Conservation (phyloP, 2,888 invertebrate species). For the Cheilosia soror region DNA sequence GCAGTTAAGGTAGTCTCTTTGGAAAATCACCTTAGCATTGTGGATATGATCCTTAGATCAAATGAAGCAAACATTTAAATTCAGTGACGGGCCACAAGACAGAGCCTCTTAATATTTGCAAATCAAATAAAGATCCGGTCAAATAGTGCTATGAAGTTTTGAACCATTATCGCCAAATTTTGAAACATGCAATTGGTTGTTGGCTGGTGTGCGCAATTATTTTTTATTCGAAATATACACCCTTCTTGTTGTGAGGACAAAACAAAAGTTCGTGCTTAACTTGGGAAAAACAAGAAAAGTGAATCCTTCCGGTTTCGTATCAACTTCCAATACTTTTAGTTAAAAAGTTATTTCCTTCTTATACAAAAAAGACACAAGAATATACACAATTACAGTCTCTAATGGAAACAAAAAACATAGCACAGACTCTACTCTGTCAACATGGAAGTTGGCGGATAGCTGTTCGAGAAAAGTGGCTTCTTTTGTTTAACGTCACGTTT, state of each 20-base stretch:
- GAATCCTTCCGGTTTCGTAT: conserved; percentile 67
- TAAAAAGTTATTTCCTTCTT: conserved; percentile 74
- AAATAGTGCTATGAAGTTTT: no score
- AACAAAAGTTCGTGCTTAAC: conserved; percentile 56
- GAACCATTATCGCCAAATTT: neutral
- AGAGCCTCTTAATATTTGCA: no score
- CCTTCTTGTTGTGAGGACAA: neutral
- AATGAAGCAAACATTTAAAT: no score
- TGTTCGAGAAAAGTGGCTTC: conserved; percentile 76
- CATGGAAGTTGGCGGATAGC: conserved; percentile 76
- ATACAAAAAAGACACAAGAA: conserved; percentile 46
- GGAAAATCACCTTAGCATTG: neutral
- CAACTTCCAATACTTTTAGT: conserved; percentile 70
- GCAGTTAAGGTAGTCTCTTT: conserved; percentile 17
- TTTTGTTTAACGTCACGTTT: conserved; percentile 78
- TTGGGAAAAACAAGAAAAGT: conserved; percentile 62
- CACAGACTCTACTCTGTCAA: conserved; percentile 69
- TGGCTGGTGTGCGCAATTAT: neutral
- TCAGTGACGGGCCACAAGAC: no score
- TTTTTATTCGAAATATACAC: conserved; percentile 9
- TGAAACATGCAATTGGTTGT: neutral
- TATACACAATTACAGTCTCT: conserved; percentile 62
- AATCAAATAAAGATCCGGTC: no score
- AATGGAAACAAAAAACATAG: conserved; percentile 21
- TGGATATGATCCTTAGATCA: no score